These are phyloP conservation scores for Solenopsis fugax DNA, from an alignment of 1,140 invertebrate species.

Conservation along the genomic window DNA sequence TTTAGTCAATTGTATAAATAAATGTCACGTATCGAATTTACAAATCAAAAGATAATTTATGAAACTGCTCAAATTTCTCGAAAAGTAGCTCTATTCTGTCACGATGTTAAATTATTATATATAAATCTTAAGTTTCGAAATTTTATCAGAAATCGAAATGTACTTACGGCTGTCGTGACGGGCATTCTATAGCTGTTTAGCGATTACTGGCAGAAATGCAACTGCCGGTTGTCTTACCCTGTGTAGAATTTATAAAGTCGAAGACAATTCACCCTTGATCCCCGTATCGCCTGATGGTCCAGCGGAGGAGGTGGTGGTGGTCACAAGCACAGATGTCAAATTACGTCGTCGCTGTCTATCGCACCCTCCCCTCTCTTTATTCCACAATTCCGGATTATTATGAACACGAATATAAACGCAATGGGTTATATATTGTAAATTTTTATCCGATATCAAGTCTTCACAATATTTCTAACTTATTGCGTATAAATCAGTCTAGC, in stretches of 20 bases:
- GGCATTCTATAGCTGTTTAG: constrained; percentile 75
- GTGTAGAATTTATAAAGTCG: constrained; percentile 82
- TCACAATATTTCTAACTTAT: not conserved
- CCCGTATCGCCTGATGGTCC: constrained; percentile 63
- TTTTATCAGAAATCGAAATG: not conserved
- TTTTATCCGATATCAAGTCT: not conserved
- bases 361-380: not conserved
- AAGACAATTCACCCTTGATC: constrained; percentile 81
- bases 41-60: not conserved
- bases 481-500: not conserved
- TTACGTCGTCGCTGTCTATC: not conserved
- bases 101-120: not conserved
- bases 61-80: not conserved
- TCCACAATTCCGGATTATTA: not conserved
- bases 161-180: constrained; percentile 79
- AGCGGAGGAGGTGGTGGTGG: constrained; percentile 14
- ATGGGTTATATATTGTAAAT: not conserved
- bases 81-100: not conserved
- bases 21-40: not conserved
- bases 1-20: not conserved
- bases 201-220: constrained; percentile 61
- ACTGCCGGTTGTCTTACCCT: constrained; percentile 74
- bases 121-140: not conserved
- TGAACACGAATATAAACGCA: not conserved
- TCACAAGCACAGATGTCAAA: constrained; percentile 68